Evolutionary conservation across 2,113 vertebrate species (phyloP), one percentile per base, ranked within the genome.

Genomic region (Dicentrarchus labrax): DNA sequence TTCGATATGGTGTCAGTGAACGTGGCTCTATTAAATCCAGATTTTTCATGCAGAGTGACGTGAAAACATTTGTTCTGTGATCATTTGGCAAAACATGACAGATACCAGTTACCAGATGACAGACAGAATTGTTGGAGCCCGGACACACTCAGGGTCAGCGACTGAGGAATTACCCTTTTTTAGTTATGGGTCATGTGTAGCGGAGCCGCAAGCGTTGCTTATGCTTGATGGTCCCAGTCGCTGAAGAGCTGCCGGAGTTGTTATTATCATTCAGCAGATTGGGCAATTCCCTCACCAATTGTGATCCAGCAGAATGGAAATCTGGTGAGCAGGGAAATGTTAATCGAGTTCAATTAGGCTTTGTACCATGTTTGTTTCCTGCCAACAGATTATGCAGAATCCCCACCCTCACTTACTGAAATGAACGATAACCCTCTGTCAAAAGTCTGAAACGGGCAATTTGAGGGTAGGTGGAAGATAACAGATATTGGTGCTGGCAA

Each of bases 321-420:
- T 83, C 74, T 76, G 83, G 84, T 80, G 73, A 81, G 84, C 73
- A 67, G 90, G 86, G 89, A 86, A 88, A 93, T 91, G 86, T 90
- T 94, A 93, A 93, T 93, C 71, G 68, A 86, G 85, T 92, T 93
- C 89, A 94, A 93, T 95, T 91, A 92, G 88, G 84, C 87, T 78
- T 88, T 86, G 83, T 78, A 83, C 57, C 80, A 72, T 88, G 90
- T 93, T 89, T 91, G 84, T 88, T 88, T 89, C 76, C 81, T 72
- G 91, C 89, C 92, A 89, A 80, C 76, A 81, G 87, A 89, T 87
- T 80, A 82, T 67, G 67, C 65, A 67, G 82, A 85, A 88, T 82
- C 72, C 86, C 76, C 51, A 19, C 10, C 64, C 71, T 75, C 71
- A 36, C 80, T 86, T 57, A 68, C 80, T 36, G 72, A 71, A 88